Evolutionary conservation across 2,888 invertebrate species (phyloP).

Genomic region (Dioctria rufipes): DNA sequence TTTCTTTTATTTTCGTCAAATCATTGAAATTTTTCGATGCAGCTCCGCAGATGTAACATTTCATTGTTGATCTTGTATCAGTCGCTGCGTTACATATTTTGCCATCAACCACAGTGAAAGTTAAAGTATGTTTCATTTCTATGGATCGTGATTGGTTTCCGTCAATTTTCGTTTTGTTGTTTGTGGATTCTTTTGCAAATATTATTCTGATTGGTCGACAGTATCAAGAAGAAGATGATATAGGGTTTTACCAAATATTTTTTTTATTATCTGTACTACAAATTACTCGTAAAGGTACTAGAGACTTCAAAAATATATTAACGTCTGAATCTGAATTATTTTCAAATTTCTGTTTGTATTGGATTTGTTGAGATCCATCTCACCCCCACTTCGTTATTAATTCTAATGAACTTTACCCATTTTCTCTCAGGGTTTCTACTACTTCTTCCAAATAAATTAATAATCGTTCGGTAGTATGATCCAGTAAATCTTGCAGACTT

Average conservation of each 20-base stretch:
- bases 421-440: too few relatives aligned
- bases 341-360: neutral
- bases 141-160: too few relatives aligned
- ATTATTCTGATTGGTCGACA: neutral
- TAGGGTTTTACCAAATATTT: neutral
- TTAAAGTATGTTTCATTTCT: too few relatives aligned
- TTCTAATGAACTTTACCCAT: neutral
- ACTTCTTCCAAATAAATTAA: neutral
- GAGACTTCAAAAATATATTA: too few relatives aligned
- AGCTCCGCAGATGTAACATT: too few relatives aligned
- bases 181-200: too few relatives aligned
- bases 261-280: neutral
- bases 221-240: neutral
- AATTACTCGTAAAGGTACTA: neutral
- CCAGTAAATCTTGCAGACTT: neutral
- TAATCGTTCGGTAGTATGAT: neutral
- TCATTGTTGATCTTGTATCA: too few relatives aligned
- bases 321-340: neutral
- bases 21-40: too few relatives aligned
- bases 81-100: too few relatives aligned
- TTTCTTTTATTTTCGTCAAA: too few relatives aligned
- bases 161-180: too few relatives aligned
- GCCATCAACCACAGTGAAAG: too few relatives aligned
- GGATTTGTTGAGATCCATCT: neutral
- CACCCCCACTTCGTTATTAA: neutral